These are phyloP conservation scores for Lepus oiostolus DNA, from an alignment of 2,797 vertebrate species.

Conservation along the genomic window DNA sequence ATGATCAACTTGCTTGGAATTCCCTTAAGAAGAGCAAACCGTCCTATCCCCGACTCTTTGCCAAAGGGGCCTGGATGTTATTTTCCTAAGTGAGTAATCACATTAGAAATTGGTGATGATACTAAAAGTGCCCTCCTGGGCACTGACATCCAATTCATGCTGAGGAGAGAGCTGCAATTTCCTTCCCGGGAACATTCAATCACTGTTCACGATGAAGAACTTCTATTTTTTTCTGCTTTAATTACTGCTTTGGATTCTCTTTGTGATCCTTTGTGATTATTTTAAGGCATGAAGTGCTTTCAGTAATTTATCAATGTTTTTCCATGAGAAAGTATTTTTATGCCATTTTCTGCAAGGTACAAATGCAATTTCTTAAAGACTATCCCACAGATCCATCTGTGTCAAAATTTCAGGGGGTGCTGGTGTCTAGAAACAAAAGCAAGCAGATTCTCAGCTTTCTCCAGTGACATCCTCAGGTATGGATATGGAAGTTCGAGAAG, in stretches of 20 bases:
- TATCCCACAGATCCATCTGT: background rate
- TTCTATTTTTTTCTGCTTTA: background rate
- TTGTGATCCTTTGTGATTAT: slow-evolving; percentile 20
- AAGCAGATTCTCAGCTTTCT: background rate
- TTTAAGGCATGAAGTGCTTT: slow-evolving; percentile 36
- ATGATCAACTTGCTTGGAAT: background rate
- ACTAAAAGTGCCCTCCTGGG: background rate
- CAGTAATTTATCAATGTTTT: background rate
- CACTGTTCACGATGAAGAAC: background rate
- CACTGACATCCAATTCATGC: background rate
- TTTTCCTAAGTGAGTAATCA: background rate
- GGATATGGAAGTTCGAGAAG: background rate
- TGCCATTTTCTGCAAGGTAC: background rate
- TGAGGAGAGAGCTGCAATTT: background rate
- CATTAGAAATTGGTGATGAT: background rate
- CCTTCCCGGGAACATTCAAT: background rate
- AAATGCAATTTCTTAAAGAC: slow-evolving; percentile 46
- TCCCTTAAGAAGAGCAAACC: background rate
- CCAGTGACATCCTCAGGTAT: background rate
- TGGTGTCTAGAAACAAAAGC: background rate
- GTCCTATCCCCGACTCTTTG: background rate
- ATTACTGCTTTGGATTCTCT: background rate
- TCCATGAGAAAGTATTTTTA: background rate
- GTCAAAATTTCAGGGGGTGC: background rate
- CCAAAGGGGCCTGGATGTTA: background rate